A percentile compares a stretch with the other conserved stretches of the same genome.
These are phyloP conservation scores for Drosophila cognata DNA, from an alignment of 2,888 invertebrate genomes.

Conservation along the genomic window DNA sequence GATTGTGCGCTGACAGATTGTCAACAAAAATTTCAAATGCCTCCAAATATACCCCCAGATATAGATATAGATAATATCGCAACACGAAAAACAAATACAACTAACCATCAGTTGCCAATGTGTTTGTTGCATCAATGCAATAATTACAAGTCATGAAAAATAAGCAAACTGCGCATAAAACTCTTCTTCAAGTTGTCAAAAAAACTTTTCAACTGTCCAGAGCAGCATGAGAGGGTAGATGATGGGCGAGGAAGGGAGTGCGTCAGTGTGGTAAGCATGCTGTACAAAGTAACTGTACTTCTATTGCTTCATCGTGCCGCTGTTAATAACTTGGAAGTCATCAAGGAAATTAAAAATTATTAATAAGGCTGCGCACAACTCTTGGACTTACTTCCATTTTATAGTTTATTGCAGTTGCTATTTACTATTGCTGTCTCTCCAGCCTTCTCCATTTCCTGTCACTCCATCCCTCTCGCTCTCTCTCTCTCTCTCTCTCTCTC, in stretches of 20 bases:
- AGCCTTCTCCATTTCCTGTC: background rate
- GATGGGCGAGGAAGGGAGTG: background rate
- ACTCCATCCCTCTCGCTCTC: background rate
- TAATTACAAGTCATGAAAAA: slow-evolving; percentile 42
- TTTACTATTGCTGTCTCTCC: slow-evolving; percentile 42
- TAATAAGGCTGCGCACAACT: slow-evolving; percentile 73
- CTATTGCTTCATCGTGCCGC: slow-evolving; percentile 48
- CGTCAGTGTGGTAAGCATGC: background rate
- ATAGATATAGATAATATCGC: too few relatives aligned
- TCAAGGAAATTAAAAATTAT: slow-evolving; percentile 84
- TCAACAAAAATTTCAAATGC: background rate
- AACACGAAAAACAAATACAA: background rate
- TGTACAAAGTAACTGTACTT: slow-evolving; percentile 32
- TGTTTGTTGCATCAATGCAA: slow-evolving; percentile 28
- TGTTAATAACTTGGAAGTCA: slow-evolving; percentile 83
- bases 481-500: background rate
- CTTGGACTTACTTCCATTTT: slow-evolving; percentile 66
- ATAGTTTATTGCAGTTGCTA: slow-evolving; percentile 73
- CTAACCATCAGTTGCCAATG: background rate
- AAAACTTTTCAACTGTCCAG: slow-evolving; percentile 39
- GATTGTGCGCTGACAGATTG: background rate
- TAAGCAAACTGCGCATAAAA: slow-evolving; percentile 55
- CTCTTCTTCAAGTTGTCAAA: slow-evolving; percentile 47
- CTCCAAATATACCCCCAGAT: too few relatives aligned
- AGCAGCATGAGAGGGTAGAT: background rate